Evolutionary conservation across 37 sponge, comb jelly and placozoan species (phyloP).

Genomic region (Aplysina aerophoba): DNA sequence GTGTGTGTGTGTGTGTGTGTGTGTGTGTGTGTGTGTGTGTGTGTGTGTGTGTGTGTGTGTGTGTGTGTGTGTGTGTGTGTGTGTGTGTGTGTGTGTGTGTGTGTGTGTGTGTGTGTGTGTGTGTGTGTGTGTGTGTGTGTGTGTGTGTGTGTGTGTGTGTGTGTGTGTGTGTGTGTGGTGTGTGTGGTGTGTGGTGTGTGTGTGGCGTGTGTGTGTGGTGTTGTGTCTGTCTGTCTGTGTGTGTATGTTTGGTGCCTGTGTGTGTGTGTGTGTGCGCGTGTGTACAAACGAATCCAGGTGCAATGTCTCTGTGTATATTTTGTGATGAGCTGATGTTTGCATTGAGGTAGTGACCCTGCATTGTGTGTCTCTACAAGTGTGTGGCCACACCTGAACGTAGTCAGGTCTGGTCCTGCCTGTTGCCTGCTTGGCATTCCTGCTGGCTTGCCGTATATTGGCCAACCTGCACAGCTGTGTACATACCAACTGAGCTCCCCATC

Average conservation of each 20-base stretch:
- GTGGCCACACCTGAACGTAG: background rate
- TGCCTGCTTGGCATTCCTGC: too few relatives aligned
- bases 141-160: constrained; percentile 8
- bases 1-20: background rate
- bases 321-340: background rate
- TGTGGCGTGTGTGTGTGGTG: background rate
- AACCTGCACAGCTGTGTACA: too few relatives aligned
- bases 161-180: background rate
- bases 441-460: too few relatives aligned
- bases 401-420: too few relatives aligned
- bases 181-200: too few relatives aligned
- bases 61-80: constrained; percentile 2
- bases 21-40: background rate
- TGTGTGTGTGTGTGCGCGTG: constrained; percentile 4
- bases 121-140: background rate
- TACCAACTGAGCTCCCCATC: too few relatives aligned
- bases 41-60: constrained; percentile 2
- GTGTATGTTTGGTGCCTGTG: background rate
- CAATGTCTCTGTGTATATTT: background rate
- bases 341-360: background rate
- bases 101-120: background rate
- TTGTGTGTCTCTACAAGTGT: background rate
- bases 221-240: background rate
- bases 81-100: constrained; percentile 2
- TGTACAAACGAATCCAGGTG: background rate